A percentile compares a stretch with the other conserved stretches of the same genome.
These are phyloP conservation scores for Eustalomyia histrio DNA, from an alignment of 2,888 invertebrate species.

Conservation along the genomic window DNA sequence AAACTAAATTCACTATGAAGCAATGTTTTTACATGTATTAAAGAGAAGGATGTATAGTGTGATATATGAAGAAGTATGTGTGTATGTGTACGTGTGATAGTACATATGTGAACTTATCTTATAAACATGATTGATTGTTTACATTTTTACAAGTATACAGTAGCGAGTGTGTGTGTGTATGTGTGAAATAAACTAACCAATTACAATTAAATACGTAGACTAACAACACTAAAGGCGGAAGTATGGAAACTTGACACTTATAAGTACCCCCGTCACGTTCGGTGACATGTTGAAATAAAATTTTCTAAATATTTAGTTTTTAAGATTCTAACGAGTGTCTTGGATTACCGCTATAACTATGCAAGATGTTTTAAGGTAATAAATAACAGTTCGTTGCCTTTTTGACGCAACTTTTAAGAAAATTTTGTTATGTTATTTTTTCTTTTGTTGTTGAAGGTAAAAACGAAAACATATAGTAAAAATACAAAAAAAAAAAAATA, in stretches of 20 bases:
- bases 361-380: constrained; percentile 85
- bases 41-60: not conserved
- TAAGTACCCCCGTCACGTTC: constrained; percentile 89
- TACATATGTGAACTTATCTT: not conserved
- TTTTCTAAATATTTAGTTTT: constrained; percentile 88
- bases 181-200: constrained; percentile 82
- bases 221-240: constrained; percentile 86
- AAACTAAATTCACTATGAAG: constrained; percentile 27
- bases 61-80: constrained; percentile 6
- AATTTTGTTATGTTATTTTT: constrained; percentile 71
- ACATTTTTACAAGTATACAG: constrained; percentile 4
- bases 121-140: constrained; percentile 46
- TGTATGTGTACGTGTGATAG: not conserved
- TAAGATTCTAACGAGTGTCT: constrained; percentile 86
- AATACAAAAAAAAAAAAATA: not conserved
- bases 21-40: constrained; percentile 31
- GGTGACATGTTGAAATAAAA: constrained; percentile 86
- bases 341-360: constrained; percentile 83
- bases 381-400: constrained; percentile 84
- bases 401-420: constrained; percentile 86
- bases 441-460: constrained; percentile 3
- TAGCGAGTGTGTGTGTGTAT: too few relatives aligned
- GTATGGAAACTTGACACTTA: constrained; percentile 89
- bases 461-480: not conserved
- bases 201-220: constrained; percentile 84